Evolutionary conservation across 2,797 vertebrate genomes (phyloP).

Genomic region (Syndactyla subalaris): DNA sequence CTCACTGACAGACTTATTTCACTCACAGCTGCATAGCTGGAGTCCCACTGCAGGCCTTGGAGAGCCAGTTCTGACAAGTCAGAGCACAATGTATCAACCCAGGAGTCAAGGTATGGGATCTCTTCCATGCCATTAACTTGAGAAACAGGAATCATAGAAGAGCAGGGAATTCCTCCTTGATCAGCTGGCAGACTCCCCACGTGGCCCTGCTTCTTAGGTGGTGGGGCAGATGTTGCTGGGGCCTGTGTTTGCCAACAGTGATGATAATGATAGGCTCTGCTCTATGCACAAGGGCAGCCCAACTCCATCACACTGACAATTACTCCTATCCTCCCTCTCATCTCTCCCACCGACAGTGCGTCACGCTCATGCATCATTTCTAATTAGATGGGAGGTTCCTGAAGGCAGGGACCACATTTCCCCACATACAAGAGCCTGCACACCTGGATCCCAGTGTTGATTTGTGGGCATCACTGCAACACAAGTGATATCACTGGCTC

Average conservation of each 20-base stretch:
- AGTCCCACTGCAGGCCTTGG: background rate
- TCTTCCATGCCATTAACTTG: background rate
- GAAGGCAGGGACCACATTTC: background rate
- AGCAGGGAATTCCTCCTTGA: background rate
- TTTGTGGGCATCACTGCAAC: background rate
- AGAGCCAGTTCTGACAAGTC: background rate
- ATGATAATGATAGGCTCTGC: background rate
- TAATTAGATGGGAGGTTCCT: background rate
- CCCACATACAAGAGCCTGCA: background rate
- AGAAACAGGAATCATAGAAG: background rate
- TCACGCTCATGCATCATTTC: background rate
- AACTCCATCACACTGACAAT: background rate
- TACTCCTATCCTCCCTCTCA: background rate
- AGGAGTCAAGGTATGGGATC: rapidly evolving
- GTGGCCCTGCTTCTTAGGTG: background rate
- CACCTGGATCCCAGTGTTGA: background rate
- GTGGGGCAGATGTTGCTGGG: background rate
- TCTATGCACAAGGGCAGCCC: background rate
- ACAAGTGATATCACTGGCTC: background rate
- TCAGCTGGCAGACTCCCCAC: background rate
- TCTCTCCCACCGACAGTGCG: background rate
- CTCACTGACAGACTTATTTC: background rate
- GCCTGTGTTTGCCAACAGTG: background rate
- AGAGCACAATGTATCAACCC: rapidly evolving
- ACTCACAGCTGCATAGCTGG: background rate